Evolutionary conservation across 2,113 vertebrate species (phyloP), one percentile per base, ranked within the genome.

Genomic region (Proterorhinus semilunaris): DNA sequence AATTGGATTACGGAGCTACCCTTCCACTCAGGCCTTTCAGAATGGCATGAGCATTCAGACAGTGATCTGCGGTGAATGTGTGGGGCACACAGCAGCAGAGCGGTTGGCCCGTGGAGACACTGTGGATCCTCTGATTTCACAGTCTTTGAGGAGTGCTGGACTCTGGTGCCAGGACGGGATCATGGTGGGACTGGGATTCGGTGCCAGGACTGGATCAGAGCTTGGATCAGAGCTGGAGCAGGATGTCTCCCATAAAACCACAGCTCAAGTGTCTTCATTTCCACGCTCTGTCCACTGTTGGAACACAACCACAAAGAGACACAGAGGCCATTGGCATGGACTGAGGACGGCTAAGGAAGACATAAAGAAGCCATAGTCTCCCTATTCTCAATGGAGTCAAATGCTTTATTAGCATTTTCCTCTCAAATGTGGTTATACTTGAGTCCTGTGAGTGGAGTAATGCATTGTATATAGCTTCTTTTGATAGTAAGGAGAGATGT

Each of bases 181-280:
- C 62, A 48, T 6, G 10, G n/a, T 47, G 44, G 17, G 62, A 48
- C 62, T 46, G 10, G 57, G 36, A 44, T 10, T 47, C n/a, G 10
- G 5, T 63, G 62, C 62, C 62, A 63, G 17, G 62, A 21, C 46
- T 55, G 44, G 42, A 45, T 62, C 59, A 62, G 42, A 58, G 27
- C 27, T 11, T 13, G 58, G 58, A 61, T 61, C 58, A 45, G 58
- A 5, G 58, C 58, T n/a, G 36, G 58, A 61, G 58, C 58, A 61
- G 58, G 58, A 61, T 61, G 42, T 61, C 42, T 61, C 58, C 42
- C 58, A 45, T 61, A 61, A 61, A 61, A 44, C 58, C 58, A 61
- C 36, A 61, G 58, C 58, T 61, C 58, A 61, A 61, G 42, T 61
- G 58, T 61, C 58, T 61, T 61, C 58, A 61, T 61, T 61, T 61